Evolutionary conservation across 2,888 invertebrate genomes (phyloP).

Genomic region (Heteromurus nitidus): DNA sequence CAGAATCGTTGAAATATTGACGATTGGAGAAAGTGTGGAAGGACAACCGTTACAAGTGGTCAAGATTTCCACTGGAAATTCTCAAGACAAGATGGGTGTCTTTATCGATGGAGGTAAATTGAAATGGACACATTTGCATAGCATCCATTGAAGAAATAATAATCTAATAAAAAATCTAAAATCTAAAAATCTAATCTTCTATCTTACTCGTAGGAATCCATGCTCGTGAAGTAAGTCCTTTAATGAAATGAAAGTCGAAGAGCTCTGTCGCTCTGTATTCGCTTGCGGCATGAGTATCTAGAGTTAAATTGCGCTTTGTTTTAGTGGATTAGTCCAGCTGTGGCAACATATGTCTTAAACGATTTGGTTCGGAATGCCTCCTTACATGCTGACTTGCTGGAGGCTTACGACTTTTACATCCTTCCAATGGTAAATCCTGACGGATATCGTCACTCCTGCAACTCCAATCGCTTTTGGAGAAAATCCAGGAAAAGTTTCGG

Average conservation of each 20-base stretch:
- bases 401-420: conserved; percentile 58
- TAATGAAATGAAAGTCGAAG: background rate
- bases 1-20: conserved; percentile 40
- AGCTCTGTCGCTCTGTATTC: background rate
- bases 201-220: conserved; percentile 49
- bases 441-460: conserved; percentile 52
- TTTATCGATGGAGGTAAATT: conserved; percentile 62
- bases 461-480: conserved; percentile 61
- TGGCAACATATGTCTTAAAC: conserved; percentile 54
- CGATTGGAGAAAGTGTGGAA: conserved; percentile 53
- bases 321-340: conserved; percentile 55
- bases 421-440: conserved; percentile 46
- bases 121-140: too few species aligned
- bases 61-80: conserved; percentile 51
- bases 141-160: too few species aligned
- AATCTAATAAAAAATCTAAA: background rate
- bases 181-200: background rate
- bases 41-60: conserved; percentile 49
- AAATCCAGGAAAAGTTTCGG: conserved; percentile 45
- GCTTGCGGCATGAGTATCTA: background rate
- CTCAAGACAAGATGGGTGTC: conserved; percentile 35
- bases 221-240: conserved; percentile 38
- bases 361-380: conserved; percentile 40
- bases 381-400: conserved; percentile 20
- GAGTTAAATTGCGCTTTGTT: background rate